A percentile compares a stretch with the other conserved stretches of the same genome.
Conservation (phyloP, 2,797 vertebrate species). For the Gephyroberyx darwinii region DNA sequence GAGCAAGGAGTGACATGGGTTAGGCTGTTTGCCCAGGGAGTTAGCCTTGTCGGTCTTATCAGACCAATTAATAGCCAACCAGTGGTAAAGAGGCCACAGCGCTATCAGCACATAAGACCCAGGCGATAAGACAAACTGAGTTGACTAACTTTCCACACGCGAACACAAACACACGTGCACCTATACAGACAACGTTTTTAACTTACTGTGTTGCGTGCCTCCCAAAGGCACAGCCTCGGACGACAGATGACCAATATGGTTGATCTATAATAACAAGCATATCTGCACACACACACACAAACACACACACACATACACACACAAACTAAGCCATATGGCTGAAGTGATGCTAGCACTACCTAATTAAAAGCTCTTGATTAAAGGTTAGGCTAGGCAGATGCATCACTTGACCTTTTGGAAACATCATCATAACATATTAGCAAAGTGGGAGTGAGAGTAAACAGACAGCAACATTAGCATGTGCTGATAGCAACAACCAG, state of each 20-base stretch:
- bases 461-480: conserved; percentile 53
- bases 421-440: conserved; percentile 75
- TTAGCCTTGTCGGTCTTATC: conserved; percentile 55
- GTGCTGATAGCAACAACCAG: conserved; percentile 33
- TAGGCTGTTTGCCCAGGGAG: conserved; percentile 66
- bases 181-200: neutral
- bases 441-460: conserved; percentile 54
- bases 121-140: conserved; percentile 40
- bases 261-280: conserved; percentile 8
- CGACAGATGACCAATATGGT: neutral
- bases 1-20: conserved; percentile 33
- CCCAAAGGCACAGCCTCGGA: neutral
- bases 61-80: conserved; percentile 59
- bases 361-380: conserved; percentile 81
- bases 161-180: conserved; percentile 2
- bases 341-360: conserved; percentile 71
- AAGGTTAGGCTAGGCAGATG: conserved; percentile 78
- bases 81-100: conserved; percentile 46
- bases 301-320: conserved; percentile 22
- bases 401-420: conserved; percentile 71
- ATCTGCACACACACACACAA: conserved; percentile 21
- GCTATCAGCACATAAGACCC: conserved; percentile 36
- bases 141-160: conserved; percentile 9
- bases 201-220: neutral
- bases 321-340: conserved; percentile 69